Evolutionary conservation across 2,797 vertebrate genomes (phyloP).

Genomic region (Bradypodion ventrale): DNA sequence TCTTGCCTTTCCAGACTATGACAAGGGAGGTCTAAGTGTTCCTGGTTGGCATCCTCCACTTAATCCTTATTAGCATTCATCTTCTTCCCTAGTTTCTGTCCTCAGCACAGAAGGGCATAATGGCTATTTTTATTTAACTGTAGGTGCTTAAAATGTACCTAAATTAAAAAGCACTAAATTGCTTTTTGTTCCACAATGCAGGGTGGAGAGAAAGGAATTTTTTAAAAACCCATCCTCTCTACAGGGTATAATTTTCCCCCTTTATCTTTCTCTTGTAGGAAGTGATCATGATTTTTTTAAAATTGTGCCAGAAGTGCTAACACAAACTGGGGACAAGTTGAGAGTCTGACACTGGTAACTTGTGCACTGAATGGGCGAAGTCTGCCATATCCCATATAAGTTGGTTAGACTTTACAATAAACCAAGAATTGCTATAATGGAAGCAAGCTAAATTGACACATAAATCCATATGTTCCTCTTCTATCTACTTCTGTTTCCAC

Average conservation of each 20-base stretch:
- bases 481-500: too few relatives aligned
- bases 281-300: slow-evolving; percentile 35
- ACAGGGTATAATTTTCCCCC: slow-evolving; percentile 34
- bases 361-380: too few relatives aligned
- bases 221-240: slow-evolving; percentile 24
- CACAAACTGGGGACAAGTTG: background rate
- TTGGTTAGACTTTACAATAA: background rate
- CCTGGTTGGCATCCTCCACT: too few relatives aligned
- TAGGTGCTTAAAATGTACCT: background rate
- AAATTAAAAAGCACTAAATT: slow-evolving; percentile 31
- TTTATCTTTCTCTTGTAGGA: slow-evolving; percentile 42
- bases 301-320: slow-evolving; percentile 26
- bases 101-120: background rate
- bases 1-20: too few relatives aligned
- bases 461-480: background rate
- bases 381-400: too few relatives aligned
- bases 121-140: slow-evolving; percentile 3
- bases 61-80: background rate
- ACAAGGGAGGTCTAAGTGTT: too few relatives aligned
- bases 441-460: background rate
- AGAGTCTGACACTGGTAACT: too few relatives aligned
- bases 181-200: background rate
- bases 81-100: background rate
- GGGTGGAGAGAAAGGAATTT: background rate
- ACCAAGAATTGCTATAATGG: background rate